phyloP scores from a whole-genome alignment of 2,113 vertebrate genomes.

The Recurvirostra avosetta region DNA sequence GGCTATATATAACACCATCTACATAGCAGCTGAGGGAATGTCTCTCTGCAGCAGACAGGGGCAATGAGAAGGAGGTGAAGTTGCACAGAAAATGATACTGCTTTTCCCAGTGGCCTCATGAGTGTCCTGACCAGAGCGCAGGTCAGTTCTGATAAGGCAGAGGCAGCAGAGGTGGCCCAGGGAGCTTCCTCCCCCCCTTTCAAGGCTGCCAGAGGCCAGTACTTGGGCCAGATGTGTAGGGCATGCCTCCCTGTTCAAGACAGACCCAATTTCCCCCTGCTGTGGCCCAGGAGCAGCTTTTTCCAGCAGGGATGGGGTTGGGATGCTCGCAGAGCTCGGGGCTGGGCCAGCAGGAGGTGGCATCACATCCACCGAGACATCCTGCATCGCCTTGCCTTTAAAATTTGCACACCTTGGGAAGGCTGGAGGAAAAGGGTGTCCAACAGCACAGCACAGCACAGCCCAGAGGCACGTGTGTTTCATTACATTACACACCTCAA shows the following conservation, averaged over 20 bases:
- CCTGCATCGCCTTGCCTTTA: not conserved
- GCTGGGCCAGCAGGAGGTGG: not conserved
- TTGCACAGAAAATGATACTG: not conserved
- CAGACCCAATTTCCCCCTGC: not conserved
- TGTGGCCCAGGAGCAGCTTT: not conserved
- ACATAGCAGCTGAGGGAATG: not conserved
- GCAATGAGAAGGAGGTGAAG: not conserved
- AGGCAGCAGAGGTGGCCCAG: not conserved
- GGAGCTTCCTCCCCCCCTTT: not conserved
- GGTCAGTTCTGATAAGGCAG: not conserved
- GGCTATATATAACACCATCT: not conserved
- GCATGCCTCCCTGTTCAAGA: not conserved
- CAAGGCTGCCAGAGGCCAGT: not conserved
- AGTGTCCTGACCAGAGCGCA: not conserved
- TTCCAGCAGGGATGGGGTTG: not conserved
- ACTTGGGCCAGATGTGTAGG: not conserved
- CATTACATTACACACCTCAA: not conserved
- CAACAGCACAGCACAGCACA: not conserved
- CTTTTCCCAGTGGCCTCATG: not conserved
- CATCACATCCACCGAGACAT: rapidly evolving
- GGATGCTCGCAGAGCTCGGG: not conserved
- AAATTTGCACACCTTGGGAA: not conserved
- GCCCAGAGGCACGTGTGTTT: rapidly evolving
- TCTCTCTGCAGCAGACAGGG: not conserved
- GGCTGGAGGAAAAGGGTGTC: not conserved